Conservation (phyloP, 2,888 invertebrate species). For the Leptothorax acervorum region DNA sequence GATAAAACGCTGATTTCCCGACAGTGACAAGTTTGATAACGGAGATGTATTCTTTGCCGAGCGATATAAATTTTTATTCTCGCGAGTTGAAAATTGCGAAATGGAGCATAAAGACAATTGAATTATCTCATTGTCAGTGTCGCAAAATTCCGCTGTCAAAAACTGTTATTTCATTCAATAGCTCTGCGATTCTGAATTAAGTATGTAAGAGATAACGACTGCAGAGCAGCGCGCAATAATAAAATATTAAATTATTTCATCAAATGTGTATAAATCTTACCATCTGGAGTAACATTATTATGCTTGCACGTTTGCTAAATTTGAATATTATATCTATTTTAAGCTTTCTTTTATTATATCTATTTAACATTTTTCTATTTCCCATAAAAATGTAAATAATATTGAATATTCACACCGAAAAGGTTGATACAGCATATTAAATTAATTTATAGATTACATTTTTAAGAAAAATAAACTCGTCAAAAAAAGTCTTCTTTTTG, state of each 20-base stretch:
- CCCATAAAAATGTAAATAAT: background rate
- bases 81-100: constrained; percentile 19
- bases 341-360: background rate
- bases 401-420: background rate
- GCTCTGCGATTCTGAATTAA: background rate
- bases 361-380: background rate
- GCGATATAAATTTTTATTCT: background rate
- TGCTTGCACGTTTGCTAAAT: background rate
- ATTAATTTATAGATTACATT: background rate
- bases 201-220: background rate
- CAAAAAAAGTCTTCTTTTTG: background rate
- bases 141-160: background rate
- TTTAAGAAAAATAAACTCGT: background rate
- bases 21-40: background rate
- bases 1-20: background rate
- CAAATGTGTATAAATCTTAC: background rate
- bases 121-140: background rate
- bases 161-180: background rate
- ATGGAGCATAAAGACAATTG: background rate
- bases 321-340: background rate
- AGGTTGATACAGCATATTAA: background rate
- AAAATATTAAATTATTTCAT: constrained; percentile 11
- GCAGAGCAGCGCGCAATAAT: background rate
- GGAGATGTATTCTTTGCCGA: background rate
- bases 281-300: background rate